Evolutionary conservation across 2,113 vertebrate genomes (phyloP), one percentile per base, ranked within the genome.

Genomic region (Scytalopus superciliaris): DNA sequence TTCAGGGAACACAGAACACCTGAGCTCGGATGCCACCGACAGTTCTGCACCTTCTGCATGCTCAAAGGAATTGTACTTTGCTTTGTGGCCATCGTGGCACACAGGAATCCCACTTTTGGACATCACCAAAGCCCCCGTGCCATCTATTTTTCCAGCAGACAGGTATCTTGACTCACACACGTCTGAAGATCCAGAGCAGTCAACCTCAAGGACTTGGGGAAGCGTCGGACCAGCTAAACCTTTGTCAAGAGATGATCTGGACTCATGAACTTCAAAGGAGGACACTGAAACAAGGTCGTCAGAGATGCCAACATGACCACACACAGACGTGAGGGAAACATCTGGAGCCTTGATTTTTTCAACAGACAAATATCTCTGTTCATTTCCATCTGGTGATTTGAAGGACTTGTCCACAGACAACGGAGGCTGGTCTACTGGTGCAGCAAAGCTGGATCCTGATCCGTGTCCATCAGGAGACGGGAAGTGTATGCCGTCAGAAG

Each of bases 361-460:
- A 59, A 88, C 28, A 80, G 75, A 50, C 37, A 76, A 73, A 49
- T 83, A 89, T 10, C 39, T 64, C 31, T 62, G 90, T 9, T 90
- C 91, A 28, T 55, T 83, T 87, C n/a, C 96, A 77, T 89, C 97
- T 25, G 92, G 91, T 76, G 98, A 98, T 30, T 93, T 94, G 44
- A 98, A 98, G 35, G 96, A 95, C 37, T 94, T 94, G 45, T 70
- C 93, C 84, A 94, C 95, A 91, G 98, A 96, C 25, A 96, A 76
- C 0, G 94, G 94, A 84, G 93, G 90, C 31, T 97, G 95, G 22
- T 74, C 85, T 72, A 3, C 0, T 21, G 78, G 47, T 39, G 50
- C 24, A 53, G 60, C 19, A 50, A 96, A 94, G 53, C 50, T 87
- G 30, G 93, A 96, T 66, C 55, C 84, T 25, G 85, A 91, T 44